These are phyloP conservation scores for Strigamia transsilvanica DNA, from an alignment of 2,888 invertebrate species.

Conservation along the genomic window DNA sequence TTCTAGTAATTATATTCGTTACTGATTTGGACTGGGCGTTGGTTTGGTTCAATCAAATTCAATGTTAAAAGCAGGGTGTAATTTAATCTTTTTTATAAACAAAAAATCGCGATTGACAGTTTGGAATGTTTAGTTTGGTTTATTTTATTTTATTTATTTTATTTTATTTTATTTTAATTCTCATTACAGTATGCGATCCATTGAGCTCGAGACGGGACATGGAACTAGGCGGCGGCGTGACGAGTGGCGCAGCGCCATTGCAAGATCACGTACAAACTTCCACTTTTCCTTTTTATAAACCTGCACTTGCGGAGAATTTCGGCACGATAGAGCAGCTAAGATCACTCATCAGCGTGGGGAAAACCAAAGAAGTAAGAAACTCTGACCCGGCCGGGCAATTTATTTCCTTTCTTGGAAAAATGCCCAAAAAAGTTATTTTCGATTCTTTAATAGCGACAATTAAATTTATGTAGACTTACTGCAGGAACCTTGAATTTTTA, in stretches of 20 bases:
- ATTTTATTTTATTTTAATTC: neutral
- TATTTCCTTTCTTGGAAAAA: neutral
- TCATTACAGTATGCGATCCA: conserved; percentile 1
- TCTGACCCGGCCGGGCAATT: neutral
- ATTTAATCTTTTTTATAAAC: neutral
- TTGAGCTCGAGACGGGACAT: conserved; percentile 13
- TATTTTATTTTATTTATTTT: too few relatives aligned
- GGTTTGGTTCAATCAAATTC: neutral
- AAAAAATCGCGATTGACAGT: too few relatives aligned
- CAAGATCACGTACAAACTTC: conserved; percentile 17
- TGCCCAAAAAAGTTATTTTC: neutral
- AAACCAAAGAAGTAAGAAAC: conserved; percentile 51
- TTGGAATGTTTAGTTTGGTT: too few relatives aligned
- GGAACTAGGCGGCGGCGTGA: neutral
- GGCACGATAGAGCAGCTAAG: conserved; percentile 37
- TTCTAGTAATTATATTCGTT: neutral
- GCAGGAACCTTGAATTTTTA: neutral
- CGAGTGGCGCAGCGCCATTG: neutral
- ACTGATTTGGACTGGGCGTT: neutral
- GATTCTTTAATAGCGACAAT: neutral
- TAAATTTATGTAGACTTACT: neutral
- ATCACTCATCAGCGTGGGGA: conserved; percentile 22
- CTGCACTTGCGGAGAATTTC: conserved; percentile 9
- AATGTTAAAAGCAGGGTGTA: neutral
- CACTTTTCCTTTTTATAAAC: neutral